phyloP scores from a whole-genome alignment of 2,888 invertebrate species.

The Ophion costatus region DNA sequence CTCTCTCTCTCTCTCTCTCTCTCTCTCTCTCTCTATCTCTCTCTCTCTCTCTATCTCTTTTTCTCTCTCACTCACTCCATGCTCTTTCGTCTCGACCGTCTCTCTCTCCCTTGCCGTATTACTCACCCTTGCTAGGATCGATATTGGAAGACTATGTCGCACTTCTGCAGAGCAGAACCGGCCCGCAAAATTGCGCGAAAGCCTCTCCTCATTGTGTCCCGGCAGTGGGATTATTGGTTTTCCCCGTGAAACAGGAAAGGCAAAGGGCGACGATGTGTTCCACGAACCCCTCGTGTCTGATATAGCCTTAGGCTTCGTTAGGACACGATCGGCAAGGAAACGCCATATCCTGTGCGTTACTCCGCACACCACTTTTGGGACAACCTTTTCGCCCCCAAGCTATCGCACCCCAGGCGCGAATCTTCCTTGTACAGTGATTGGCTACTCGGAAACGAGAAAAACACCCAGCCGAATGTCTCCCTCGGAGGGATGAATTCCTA shows the following conservation, averaged over 20 bases:
- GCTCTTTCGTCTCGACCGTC: neutral
- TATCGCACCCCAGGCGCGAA: conserved; percentile 28
- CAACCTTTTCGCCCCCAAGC: conserved; percentile 30
- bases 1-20: neutral
- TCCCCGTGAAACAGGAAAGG: conserved; percentile 52
- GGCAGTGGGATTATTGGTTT: conserved; percentile 60
- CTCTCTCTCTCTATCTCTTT: neutral
- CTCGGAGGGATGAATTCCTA: neutral
- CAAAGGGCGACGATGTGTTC: conserved; percentile 51
- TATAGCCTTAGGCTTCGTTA: conserved; percentile 58
- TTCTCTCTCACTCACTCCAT: too few relatives aligned
- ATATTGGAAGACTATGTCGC: conserved; percentile 47
- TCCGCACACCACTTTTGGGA: conserved; percentile 23
- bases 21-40: neutral
- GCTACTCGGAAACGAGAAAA: conserved; percentile 4
- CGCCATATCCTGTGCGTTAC: conserved; percentile 39
- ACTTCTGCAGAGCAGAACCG: conserved; percentile 23
- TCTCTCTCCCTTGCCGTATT: neutral
- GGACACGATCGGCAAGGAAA: conserved; percentile 40
- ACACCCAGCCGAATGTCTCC: conserved; percentile 1
- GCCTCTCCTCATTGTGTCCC: conserved; percentile 50
- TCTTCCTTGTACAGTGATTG: conserved; percentile 26
- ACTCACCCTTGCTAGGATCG: conserved; percentile 34
- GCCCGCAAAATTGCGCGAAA: conserved; percentile 58
- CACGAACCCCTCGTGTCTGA: conserved; percentile 34